A percentile compares a stretch with the other conserved stretches of the same genome.
Evolutionary conservation across 2,113 vertebrate species (phyloP).

Genomic region (Saccopteryx leptura): DNA sequence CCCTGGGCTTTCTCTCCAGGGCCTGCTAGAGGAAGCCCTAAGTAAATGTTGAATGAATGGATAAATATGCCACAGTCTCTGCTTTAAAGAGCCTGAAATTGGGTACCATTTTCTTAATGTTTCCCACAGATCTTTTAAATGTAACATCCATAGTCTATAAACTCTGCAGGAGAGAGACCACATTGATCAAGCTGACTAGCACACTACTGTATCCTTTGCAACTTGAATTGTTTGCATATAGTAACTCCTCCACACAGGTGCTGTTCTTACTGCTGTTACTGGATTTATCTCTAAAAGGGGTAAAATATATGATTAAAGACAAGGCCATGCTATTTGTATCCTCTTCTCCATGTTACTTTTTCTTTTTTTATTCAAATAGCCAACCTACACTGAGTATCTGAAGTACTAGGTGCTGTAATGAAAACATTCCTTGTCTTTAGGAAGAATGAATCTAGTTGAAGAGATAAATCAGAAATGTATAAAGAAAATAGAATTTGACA

Average conservation of each 20-base stretch:
- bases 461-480: slow-evolving; percentile 32
- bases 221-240: neutral
- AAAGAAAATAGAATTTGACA: neutral
- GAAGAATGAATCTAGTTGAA: slow-evolving; percentile 7
- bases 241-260: neutral
- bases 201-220: neutral
- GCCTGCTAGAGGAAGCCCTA: neutral
- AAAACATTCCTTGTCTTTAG: slow-evolving; percentile 21
- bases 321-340: neutral
- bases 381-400: neutral
- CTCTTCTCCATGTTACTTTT: neutral
- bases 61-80: slow-evolving; percentile 33
- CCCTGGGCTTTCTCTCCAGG: neutral
- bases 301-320: slow-evolving; percentile 31
- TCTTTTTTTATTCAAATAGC: neutral
- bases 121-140: neutral
- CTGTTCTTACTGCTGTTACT: neutral
- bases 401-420: neutral
- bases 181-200: neutral
- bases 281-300: neutral
- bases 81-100: neutral
- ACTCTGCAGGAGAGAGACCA: neutral
- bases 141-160: neutral
- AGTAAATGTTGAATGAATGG: neutral
- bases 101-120: neutral